Evolutionary conservation across 37 sponge, comb jelly and placozoan species (phyloP).

Genomic region (Halichondria panicea): DNA sequence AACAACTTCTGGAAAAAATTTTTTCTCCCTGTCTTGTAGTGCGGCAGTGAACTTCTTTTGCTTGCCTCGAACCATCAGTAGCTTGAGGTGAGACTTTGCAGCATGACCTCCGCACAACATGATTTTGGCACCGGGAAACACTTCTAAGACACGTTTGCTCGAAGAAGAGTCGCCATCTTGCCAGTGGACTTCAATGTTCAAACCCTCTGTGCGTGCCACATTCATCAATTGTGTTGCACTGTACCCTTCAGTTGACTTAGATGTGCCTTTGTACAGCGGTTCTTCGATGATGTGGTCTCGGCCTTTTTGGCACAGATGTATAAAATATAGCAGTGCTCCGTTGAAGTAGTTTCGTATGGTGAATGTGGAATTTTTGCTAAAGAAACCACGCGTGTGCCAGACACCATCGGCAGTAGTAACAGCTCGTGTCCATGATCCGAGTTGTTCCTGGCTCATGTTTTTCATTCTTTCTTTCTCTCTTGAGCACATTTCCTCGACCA

Average conservation of each 20-base stretch:
- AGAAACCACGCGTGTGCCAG: slow-evolving; percentile 15
- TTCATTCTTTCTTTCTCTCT: slow-evolving; percentile 2
- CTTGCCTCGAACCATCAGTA: not conserved
- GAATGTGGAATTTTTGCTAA: slow-evolving; percentile 35
- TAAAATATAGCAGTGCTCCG: slow-evolving; percentile 11
- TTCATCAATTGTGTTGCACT: slow-evolving; percentile 1
- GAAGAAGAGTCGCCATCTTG: slow-evolving; percentile 46
- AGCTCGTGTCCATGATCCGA: slow-evolving; percentile 21
- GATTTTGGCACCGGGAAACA: slow-evolving; percentile 6
- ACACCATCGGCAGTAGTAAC: slow-evolving; percentile 28
- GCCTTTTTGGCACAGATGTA: slow-evolving; percentile 27
- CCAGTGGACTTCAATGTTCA: slow-evolving; percentile 18
- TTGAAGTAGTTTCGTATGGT: slow-evolving; percentile 25
- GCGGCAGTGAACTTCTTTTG: slow-evolving; percentile 6
- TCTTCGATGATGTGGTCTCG: slow-evolving; percentile 12
- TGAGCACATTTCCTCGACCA: slow-evolving; percentile 12
- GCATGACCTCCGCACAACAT: slow-evolving; percentile 40
- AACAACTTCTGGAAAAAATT: slow-evolving; percentile 4
- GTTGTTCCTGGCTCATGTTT: not conserved
- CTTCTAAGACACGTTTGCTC: slow-evolving; percentile 3
- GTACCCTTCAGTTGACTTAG: slow-evolving; percentile 29
- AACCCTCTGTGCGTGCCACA: slow-evolving; percentile 21
- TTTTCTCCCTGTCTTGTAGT: not conserved
- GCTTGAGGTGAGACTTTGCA: slow-evolving; percentile 12
- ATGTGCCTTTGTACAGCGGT: slow-evolving; percentile 23